Base-by-base conservation (phyloP, 2,888 invertebrate species). In the Orchestes rusci region DNA sequence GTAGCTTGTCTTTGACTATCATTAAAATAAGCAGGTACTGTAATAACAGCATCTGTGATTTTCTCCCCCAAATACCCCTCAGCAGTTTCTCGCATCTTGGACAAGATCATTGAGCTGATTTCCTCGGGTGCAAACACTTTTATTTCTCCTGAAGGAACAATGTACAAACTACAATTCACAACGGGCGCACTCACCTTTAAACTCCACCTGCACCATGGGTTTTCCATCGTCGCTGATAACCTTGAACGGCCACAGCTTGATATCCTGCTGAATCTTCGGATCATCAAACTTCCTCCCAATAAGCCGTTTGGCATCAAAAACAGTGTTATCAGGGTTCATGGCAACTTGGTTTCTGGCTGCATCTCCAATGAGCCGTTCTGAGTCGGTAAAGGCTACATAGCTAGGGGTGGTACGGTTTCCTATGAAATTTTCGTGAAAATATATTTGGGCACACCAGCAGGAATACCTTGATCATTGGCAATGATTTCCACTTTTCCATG, bases 381-480 rank as follows among this genome's bases (percentile, higher is more conserved):
- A 81, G 56, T 90, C 89, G 12, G 85, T 88, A 64, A 90, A 91
- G 1, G 87, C 88, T 38, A 90, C 89, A 68, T 88, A 90, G 53
- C 85, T 85, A 31, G 90, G 89, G 38, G 89, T 90, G 10, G 88
- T 89, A 39, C 89, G 72, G 67, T 90, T 90, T 50, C 89, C 90
- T 39, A 2, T n/a, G 2, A 31, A 31, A n/a, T 31, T 8, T 31
- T n/a, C 5, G 23, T 23, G 5, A 23, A 23, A 23, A 23, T 7
- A 23, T 23, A 23, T 23, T 7, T 23, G 5, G 23, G 10, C 23
- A 23, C 5, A 23, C 7, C 5, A 23, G 10, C 5, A 23, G 7
- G 23, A 8, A 13, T 31, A 39, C 39, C 39, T 68, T 89, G 88
- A 65, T 89, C 89, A 63, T 91, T 91, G 45, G 90, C 88, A 62